Evolutionary conservation across 2,113 vertebrate genomes (phyloP).

Genomic region (Acanthochromis polyacanthus): DNA sequence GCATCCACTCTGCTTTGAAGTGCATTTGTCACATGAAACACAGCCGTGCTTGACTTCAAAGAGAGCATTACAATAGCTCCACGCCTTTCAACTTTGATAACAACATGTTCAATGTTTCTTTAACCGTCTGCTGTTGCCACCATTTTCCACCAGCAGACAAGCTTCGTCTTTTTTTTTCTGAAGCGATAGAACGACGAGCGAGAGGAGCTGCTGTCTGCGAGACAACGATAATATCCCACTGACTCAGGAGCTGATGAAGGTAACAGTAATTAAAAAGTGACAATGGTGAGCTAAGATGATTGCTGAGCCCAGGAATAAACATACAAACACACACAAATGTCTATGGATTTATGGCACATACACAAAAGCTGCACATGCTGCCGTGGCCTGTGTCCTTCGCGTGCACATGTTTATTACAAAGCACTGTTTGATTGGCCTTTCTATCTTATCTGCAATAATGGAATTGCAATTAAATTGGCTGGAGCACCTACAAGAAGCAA

Average conservation of each 20-base stretch:
- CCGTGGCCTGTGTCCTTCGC: slow-evolving; percentile 6
- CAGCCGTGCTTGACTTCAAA: slow-evolving; percentile 76
- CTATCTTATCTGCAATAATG: slow-evolving; percentile 30
- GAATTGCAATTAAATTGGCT: slow-evolving; percentile 53
- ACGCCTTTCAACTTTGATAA: slow-evolving; percentile 72
- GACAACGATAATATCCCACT: slow-evolving; percentile 55
- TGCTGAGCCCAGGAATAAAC: slow-evolving; percentile 28
- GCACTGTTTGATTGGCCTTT: slow-evolving; percentile 46
- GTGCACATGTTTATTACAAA: slow-evolving; percentile 49
- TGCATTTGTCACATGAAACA: slow-evolving; percentile 81
- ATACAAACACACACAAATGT: slow-evolving; percentile 1
- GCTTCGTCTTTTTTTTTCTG: slow-evolving; percentile 29
- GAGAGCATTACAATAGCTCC: slow-evolving; percentile 71
- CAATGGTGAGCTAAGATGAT: slow-evolving; percentile 40
- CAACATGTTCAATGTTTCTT: slow-evolving; percentile 59
- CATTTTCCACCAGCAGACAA: slow-evolving; percentile 40
- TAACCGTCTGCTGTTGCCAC: slow-evolving; percentile 43
- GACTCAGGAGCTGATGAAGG: slow-evolving; percentile 57
- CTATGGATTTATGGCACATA: background rate
- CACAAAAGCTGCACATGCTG: background rate
- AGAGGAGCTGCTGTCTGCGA: slow-evolving; percentile 5
- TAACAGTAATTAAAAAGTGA: slow-evolving; percentile 67
- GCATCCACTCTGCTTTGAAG: slow-evolving; percentile 76
- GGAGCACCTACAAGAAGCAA: slow-evolving; percentile 28
- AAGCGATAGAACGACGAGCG: slow-evolving; percentile 11